Base-by-base conservation (phyloP, 2,888 invertebrate genomes). In the Pristionchus mayeri region DNA sequence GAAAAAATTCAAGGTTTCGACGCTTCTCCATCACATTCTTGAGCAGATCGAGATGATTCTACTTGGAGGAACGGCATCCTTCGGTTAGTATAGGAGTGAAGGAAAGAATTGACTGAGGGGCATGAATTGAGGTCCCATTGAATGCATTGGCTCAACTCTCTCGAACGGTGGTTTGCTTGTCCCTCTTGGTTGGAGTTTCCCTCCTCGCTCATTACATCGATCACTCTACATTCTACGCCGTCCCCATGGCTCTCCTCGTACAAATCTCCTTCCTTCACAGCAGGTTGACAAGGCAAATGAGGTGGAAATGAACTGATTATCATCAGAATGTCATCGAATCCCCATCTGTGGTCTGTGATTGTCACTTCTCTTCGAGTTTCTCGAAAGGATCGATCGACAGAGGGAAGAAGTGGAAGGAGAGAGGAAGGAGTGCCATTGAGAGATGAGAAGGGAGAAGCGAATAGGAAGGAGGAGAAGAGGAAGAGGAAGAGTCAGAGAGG, bases 21-120 rank as follows among this genome's bases (percentile, higher is more conserved):
- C 99, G 0, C 98, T 98, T 93, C 93, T 96, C 13, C 97, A 98
- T 96, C 98, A 98, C 93, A 94, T 97, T n/a, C 94, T 98, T 89
- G 99, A 99, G 93, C 99, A 99, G 92, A 91, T 95, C 60, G 95
- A 95, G 89, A 94, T 94, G 91, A 94, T 94, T 91, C 87, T 94
- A 27, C 94, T 94, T 91, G 94, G 95, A 95, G 92, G 98, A 96
- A 93, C 97, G 96, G 95, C 88, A 91, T 91, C 89, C 93, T 88
- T 92, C 50, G 89, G 90, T 84, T 92, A 98, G 4, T 37, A 9
- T 24, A n/a, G n/a, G n/a, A n/a, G n/a, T n/a, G n/a, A n/a, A n/a
- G n/a, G n/a, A n/a, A n/a, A n/a, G n/a, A n/a, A n/a, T n/a, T n/a
- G n/a, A n/a, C n/a, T n/a, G n/a, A n/a, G n/a, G n/a, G n/a, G n/a